phyloP scores from a whole-genome alignment of 1,140 invertebrate species.

The Venturia canescens region DNA sequence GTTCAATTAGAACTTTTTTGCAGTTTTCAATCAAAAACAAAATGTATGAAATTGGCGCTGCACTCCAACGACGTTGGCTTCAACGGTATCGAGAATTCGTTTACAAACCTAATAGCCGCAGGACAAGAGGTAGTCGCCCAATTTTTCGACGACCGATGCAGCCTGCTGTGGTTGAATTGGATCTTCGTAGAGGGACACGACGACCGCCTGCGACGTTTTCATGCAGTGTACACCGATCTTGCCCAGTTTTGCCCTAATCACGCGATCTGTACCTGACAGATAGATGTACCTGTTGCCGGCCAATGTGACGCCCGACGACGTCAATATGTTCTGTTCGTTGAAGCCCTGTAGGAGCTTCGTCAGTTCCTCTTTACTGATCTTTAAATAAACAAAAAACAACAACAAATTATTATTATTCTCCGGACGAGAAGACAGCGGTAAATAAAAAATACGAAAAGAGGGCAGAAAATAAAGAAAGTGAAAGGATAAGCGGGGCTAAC shows the following conservation, averaged over 20 bases:
- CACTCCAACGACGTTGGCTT: background rate
- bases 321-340: conserved; percentile 89
- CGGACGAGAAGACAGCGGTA: background rate
- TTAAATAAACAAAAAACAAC: conserved; percentile 66
- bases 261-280: conserved; percentile 92
- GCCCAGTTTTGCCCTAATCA: conserved; percentile 93
- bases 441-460: background rate
- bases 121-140: conserved; percentile 95
- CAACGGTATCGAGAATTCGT: background rate
- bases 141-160: conserved; percentile 95
- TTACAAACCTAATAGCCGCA: conserved; percentile 90
- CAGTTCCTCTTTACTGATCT: conserved; percentile 94
- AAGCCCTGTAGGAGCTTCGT: conserved; percentile 91
- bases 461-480: background rate
- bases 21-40: no score
- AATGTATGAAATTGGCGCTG: background rate
- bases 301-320: conserved; percentile 91
- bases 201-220: conserved; percentile 95
- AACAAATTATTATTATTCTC: conserved; percentile 12
- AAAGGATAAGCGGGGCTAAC: background rate
- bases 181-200: conserved; percentile 95
- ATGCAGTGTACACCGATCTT: conserved; percentile 95
- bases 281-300: conserved; percentile 94
- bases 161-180: conserved; percentile 96
- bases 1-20: conserved; percentile 20